phyloP scores from a whole-genome alignment of 2,113 vertebrate species.

The Oreochromis spilurus region DNA sequence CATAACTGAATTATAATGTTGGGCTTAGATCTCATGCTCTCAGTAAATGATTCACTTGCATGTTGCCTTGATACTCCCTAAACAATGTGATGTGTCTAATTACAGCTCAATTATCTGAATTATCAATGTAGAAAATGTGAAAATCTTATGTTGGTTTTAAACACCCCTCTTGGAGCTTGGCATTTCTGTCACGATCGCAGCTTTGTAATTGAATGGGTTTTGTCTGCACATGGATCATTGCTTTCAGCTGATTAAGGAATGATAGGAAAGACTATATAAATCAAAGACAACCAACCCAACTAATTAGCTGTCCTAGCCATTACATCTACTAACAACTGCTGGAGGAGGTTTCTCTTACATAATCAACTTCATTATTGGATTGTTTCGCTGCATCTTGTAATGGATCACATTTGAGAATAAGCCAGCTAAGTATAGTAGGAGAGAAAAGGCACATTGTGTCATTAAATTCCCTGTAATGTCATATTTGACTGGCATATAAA shows the following conservation, averaged over 20 bases:
- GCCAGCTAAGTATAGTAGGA: neutral
- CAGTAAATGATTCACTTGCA: conserved; percentile 2
- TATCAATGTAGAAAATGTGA: conserved; percentile 58
- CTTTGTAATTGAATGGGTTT: conserved; percentile 66
- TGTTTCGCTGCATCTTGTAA: conserved; percentile 17
- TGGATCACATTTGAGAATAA: conserved; percentile 1
- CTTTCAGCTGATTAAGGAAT: conserved; percentile 66
- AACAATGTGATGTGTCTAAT: conserved; percentile 53
- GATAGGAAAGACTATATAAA: conserved; percentile 64
- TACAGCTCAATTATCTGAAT: conserved; percentile 62
- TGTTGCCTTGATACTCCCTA: conserved; percentile 17
- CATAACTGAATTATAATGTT: neutral
- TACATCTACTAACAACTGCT: conserved; percentile 59
- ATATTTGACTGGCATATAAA: neutral
- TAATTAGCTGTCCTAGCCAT: conserved; percentile 68
- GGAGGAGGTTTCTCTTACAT: conserved; percentile 56
- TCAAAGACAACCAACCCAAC: conserved; percentile 69
- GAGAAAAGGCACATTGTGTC: neutral
- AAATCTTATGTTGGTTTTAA: conserved; percentile 51
- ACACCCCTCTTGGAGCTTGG: conserved; percentile 34
- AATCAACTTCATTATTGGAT: conserved; percentile 43
- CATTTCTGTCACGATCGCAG: conserved; percentile 50
- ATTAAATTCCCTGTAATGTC: neutral
- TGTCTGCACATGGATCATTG: conserved; percentile 63
- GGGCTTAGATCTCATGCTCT: neutral